Evolutionary conservation across 2,888 invertebrate genomes (phyloP).

Genomic region (Drosophila setosimentum): DNA sequence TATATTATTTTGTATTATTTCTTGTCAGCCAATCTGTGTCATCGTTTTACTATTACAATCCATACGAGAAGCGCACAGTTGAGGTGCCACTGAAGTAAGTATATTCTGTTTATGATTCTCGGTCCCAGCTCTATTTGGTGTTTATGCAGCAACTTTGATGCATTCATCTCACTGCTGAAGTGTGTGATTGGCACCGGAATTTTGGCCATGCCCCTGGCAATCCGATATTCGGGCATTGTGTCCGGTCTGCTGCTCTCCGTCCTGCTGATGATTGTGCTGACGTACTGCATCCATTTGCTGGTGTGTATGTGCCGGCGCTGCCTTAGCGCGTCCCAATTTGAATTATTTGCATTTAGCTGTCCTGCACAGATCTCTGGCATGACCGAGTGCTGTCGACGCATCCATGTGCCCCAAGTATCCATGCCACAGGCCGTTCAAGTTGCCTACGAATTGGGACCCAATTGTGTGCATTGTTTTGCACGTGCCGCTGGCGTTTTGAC

Average conservation of each 20-base stretch:
- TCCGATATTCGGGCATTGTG: conserved; percentile 58
- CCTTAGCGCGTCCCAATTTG: conserved; percentile 13
- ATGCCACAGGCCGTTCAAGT: conserved; percentile 67
- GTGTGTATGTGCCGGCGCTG: conserved; percentile 51
- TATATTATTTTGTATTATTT: background rate
- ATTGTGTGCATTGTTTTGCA: conserved; percentile 57
- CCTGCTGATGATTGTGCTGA: conserved; percentile 63
- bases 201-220: conserved; percentile 71
- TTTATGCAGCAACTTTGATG: conserved; percentile 60
- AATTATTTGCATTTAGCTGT: conserved; percentile 53
- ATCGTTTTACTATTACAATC: conserved; percentile 58
- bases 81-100: conserved; percentile 64
- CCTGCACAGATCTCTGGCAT: conserved; percentile 59
- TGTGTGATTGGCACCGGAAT: conserved; percentile 72
- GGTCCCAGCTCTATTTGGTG: background rate
- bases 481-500: conserved; percentile 85
- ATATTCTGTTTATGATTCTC: conserved; percentile 1
- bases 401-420: conserved; percentile 64
- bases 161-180: conserved; percentile 65
- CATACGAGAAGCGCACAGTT: conserved; percentile 65
- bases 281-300: conserved; percentile 72
- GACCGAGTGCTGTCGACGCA: conserved; percentile 70
- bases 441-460: conserved; percentile 61
- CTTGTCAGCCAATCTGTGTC: conserved; percentile 47
- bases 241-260: conserved; percentile 48